Base-by-base conservation (phyloP, 2,797 vertebrate genomes). In the Muraenolepis orangiensis region DNA sequence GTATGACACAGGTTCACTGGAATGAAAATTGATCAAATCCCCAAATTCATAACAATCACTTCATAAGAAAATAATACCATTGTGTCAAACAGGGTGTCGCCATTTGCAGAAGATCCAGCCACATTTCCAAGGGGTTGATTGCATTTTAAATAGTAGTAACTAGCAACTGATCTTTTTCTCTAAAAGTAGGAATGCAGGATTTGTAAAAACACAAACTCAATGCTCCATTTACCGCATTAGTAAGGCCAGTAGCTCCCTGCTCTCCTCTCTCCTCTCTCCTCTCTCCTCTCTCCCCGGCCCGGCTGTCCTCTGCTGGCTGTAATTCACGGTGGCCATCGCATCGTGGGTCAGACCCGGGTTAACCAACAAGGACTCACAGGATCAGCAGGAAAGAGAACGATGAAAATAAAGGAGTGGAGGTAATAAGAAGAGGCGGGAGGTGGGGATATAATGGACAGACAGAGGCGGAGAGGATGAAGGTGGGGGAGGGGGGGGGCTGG, bases 401-500 rank as follows among this genome's bases (percentile, higher is more conserved):
- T n/a, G 5, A 18, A 51, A 51, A 51, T 51, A 51, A 51, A 51
- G 14, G 16, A 51, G 46, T 20, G 46, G 16, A 51, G 46, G 46
- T 16, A 51, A 51, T 16, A 51, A 46, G 13, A 46, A 18, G 42
- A 46, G 42, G 18, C n/a, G 42, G 13, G 42, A 18, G 42, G 13
- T 18, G 13, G 42, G 16, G 42, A 1, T n/a, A n/a, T n/a, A n/a
- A 14, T 1, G 42, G 42, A 40, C 38, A 40, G 38, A 14, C 81
- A 85, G 85, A 90, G 77, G 61, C 29, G 72, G 68, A 38, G 51
- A 51, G 34, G 80, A 79, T 69, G n/a, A n/a, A n/a, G n/a, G n/a
- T n/a, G n/a, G n/a, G n/a, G n/a, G n/a, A n/a, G n/a, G n/a, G n/a
- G n/a, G 70, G 69, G 72, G 30, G 77, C 84, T 76, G 66, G 89